phyloP scores from a whole-genome alignment of 2,797 vertebrate genomes.

The Lepilemur ruficaudatus region DNA sequence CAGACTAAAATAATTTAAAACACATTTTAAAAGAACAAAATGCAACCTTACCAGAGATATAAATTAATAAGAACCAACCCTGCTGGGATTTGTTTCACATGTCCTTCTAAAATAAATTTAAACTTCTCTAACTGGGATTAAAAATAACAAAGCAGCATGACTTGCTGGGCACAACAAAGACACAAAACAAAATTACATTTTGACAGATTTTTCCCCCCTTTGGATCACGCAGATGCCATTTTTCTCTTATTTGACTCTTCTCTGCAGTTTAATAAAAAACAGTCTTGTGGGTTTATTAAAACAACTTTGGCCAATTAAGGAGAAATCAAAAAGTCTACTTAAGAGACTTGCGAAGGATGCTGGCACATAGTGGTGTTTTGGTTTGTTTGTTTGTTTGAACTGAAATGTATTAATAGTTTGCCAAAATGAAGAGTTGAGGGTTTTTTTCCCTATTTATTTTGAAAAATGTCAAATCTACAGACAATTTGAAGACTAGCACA shows the following conservation, averaged over 20 bases:
- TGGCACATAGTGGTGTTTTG: neutral
- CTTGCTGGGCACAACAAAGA: conserved; percentile 52
- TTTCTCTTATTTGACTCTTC: conserved; percentile 50
- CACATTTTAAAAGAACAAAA: conserved; percentile 46
- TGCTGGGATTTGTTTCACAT: conserved; percentile 40
- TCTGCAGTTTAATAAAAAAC: conserved; percentile 51
- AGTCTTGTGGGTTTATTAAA: conserved; percentile 42
- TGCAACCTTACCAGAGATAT: neutral
- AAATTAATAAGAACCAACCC: conserved; percentile 55
- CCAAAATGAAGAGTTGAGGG: neutral
- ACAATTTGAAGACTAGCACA: neutral
- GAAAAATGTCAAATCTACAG: conserved; percentile 24
- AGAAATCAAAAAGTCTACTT: neutral
- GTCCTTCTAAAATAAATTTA: conserved; percentile 60
- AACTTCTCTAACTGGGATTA: conserved; percentile 51
- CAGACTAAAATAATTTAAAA: conserved; percentile 32
- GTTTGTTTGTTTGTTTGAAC: neutral
- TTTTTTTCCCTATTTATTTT: conserved; percentile 33
- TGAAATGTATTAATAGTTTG: neutral
- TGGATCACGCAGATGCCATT: conserved; percentile 47
- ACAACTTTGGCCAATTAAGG: conserved; percentile 58
- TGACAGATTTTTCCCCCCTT: neutral
- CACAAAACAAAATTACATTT: conserved; percentile 56
- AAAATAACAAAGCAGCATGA: conserved; percentile 62
- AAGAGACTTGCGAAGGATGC: conserved; percentile 2